These are phyloP conservation scores for Gasteruption jaculator DNA, from an alignment of 2,888 invertebrate species.

Conservation along the genomic window DNA sequence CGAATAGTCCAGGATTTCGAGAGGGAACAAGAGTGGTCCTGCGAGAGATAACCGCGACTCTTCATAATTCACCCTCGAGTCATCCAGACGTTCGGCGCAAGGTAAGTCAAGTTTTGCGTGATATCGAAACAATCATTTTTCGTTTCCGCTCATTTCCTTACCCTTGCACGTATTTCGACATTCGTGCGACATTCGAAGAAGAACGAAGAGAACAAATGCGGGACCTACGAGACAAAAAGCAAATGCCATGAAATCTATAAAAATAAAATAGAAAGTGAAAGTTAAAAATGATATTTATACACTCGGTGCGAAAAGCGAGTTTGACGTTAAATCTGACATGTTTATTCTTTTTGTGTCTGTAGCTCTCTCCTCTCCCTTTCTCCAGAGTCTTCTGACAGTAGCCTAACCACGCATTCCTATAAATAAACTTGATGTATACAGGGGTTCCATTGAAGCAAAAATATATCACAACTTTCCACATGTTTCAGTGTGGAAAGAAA, in stretches of 20 bases:
- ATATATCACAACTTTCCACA: too few relatives aligned
- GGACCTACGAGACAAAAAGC: too few relatives aligned
- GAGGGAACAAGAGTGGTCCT: conserved; percentile 39
- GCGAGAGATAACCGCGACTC: conserved; percentile 40
- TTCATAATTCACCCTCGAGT: conserved; percentile 38
- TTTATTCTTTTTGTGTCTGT: conserved; percentile 3
- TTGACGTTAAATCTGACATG: too few relatives aligned
- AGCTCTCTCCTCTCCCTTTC: conserved; percentile 1
- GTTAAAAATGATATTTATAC: too few relatives aligned
- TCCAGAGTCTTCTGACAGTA: conserved; percentile 3
- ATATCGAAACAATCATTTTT: conserved; percentile 7
- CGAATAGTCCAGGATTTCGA: conserved; percentile 26
- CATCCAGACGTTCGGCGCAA: conserved; percentile 28
- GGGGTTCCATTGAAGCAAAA: conserved; percentile 33
- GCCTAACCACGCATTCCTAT: conserved; percentile 25
- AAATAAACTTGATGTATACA: conserved; percentile 37
- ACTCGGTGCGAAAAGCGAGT: too few relatives aligned
- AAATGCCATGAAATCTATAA: too few relatives aligned
- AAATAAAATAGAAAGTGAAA: too few relatives aligned
- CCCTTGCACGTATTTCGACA: too few relatives aligned
- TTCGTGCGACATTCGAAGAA: too few relatives aligned
- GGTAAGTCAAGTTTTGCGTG: conserved; percentile 26
- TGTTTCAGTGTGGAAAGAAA: too few relatives aligned
- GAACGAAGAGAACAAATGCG: too few relatives aligned
- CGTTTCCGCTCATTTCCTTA: conserved; percentile 10